Evolutionary conservation across 2,113 vertebrate genomes (phyloP).

Genomic region (Phylloscopus whistleri): DNA sequence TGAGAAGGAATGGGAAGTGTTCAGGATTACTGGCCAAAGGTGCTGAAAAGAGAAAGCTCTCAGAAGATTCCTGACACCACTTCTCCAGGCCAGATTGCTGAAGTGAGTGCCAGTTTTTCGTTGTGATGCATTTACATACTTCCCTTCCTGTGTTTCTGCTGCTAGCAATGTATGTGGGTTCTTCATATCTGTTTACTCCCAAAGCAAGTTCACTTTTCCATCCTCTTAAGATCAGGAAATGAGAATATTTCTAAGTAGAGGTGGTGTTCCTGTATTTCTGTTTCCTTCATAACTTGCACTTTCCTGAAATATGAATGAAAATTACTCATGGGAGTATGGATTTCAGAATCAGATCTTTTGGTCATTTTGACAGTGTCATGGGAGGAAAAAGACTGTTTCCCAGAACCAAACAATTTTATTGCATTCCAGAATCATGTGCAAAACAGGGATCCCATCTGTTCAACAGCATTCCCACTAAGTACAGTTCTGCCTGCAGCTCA

Average conservation of each 20-base stretch:
- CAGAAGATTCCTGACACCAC: neutral
- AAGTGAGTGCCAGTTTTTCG: neutral
- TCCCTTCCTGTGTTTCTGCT: neutral
- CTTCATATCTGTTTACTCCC: neutral
- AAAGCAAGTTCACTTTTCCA: neutral
- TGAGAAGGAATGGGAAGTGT: neutral
- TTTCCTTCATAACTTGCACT: neutral
- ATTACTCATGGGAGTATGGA: neutral
- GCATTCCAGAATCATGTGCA: slow-evolving; percentile 68
- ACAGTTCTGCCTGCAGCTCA: neutral
- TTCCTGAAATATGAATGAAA: neutral
- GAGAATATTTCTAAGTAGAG: neutral
- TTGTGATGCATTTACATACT: neutral
- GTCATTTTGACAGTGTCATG: slow-evolving; percentile 26
- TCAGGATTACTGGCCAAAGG: neutral
- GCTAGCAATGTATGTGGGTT: accelerated
- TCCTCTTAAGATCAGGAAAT: neutral
- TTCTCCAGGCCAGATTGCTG: neutral
- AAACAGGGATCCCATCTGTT: slow-evolving; percentile 62
- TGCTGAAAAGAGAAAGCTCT: neutral
- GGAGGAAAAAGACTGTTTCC: slow-evolving; percentile 57
- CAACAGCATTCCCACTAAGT: slow-evolving; percentile 6
- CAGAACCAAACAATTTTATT: slow-evolving; percentile 62
- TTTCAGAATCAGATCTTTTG: slow-evolving; percentile 18
- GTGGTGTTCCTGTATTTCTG: neutral